Conservation (phyloP, 1,140 invertebrate genomes). For the Trichoplusia ni region DNA sequence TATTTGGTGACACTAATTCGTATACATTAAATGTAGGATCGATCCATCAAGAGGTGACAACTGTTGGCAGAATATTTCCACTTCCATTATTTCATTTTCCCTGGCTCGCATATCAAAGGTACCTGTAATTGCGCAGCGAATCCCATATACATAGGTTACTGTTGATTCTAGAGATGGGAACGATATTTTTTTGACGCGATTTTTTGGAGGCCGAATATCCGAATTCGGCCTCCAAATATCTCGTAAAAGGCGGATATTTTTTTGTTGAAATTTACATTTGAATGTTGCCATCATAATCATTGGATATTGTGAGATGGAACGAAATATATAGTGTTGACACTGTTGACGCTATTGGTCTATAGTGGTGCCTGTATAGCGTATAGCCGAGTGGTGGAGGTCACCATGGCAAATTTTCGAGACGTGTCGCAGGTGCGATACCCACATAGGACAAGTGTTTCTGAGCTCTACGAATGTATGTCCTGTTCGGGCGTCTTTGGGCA, state of each 20-base stretch:
- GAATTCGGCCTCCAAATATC: conserved; percentile 11
- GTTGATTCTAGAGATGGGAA: neutral
- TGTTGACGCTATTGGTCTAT: too few species aligned
- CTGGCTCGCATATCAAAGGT: conserved; percentile 26
- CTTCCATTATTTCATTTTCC: conserved; percentile 24
- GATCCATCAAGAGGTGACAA: conserved; percentile 22
- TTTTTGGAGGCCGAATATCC: neutral
- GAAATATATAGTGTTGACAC: too few species aligned
- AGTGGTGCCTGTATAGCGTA: too few species aligned
- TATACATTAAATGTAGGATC: conserved; percentile 9
- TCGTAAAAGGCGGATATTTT: neutral
- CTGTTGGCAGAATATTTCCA: conserved; percentile 20
- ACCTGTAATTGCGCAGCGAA: conserved; percentile 17
- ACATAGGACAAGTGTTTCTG: too few species aligned
- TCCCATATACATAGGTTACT: conserved; percentile 2
- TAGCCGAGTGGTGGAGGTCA: too few species aligned
- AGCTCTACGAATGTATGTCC: too few species aligned
- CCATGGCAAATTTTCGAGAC: too few species aligned
- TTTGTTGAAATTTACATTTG: too few species aligned
- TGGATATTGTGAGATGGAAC: too few species aligned
- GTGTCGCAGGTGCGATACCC: too few species aligned
- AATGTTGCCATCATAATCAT: too few species aligned
- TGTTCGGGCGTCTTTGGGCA: too few species aligned
- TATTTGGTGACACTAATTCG: conserved; percentile 17
- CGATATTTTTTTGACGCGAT: conserved; percentile 5